phyloP scores from a whole-genome alignment of 2,888 invertebrate species.

The Chalcis sispes region DNA sequence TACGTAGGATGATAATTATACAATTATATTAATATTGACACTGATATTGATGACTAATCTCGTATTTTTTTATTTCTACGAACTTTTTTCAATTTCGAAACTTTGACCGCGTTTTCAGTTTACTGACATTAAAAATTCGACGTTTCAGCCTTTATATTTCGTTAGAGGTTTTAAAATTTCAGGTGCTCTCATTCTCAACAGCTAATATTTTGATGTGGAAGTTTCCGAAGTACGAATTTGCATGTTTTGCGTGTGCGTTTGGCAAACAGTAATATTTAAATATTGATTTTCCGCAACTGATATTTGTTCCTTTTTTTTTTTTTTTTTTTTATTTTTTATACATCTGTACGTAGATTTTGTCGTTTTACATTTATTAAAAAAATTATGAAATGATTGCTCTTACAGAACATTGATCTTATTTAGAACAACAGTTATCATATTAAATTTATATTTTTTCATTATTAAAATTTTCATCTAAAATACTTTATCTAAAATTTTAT shows the following conservation, averaged over 20 bases:
- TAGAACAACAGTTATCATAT: too few relatives aligned
- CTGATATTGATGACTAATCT: too few relatives aligned
- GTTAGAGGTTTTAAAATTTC: conserved; percentile 6
- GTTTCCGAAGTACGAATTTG: conserved; percentile 31
- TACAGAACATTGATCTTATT: not conserved
- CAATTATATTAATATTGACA: too few relatives aligned
- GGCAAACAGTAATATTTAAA: conserved; percentile 38
- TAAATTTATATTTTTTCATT: too few relatives aligned
- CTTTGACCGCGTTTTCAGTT: not conserved
- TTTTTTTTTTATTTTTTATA: conserved; percentile 5
- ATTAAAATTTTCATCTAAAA: too few relatives aligned
- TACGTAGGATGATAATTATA: too few relatives aligned
- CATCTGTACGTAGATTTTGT: too few relatives aligned
- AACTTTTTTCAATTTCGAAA: not conserved
- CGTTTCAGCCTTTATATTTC: not conserved
- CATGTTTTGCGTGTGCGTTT: conserved; percentile 24
- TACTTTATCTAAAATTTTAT: too few relatives aligned
- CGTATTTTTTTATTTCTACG: too few relatives aligned
- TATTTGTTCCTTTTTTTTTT: conserved; percentile 28
- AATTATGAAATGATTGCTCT: conserved; percentile 16
- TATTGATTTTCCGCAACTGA: conserved; percentile 28
- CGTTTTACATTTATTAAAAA: conserved; percentile 20
- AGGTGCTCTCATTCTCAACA: not conserved
- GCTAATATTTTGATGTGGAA: conserved; percentile 38
- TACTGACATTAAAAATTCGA: conserved; percentile 29